Percentiles rank a stretch among this genome's conserved stretches.
Evolutionary conservation across 2,888 invertebrate genomes (phyloP).

Genomic region (Oxystoma pomonae): DNA sequence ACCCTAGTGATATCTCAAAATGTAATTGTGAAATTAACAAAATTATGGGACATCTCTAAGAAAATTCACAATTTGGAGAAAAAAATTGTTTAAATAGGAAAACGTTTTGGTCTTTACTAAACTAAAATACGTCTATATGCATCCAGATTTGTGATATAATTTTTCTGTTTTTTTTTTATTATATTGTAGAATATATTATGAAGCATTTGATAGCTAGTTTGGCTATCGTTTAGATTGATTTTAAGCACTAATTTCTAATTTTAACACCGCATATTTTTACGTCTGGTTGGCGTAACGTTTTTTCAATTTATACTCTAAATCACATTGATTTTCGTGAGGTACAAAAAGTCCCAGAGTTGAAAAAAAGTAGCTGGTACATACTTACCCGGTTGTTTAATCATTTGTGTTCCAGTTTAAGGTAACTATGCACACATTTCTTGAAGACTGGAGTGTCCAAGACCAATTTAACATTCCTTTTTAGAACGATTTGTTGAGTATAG

Average conservation of each 20-base stretch:
- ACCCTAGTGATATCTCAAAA: slow-evolving; percentile 48
- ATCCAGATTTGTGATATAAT: slow-evolving; percentile 4
- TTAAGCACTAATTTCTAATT: background rate
- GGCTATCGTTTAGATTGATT: background rate
- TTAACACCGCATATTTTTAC: no score
- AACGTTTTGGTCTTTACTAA: background rate
- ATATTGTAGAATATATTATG: slow-evolving; percentile 3
- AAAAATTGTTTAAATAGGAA: background rate
- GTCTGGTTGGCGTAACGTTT: no score
- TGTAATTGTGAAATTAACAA: background rate
- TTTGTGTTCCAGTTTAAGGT: no score
- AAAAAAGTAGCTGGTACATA: no score
- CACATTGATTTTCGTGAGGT: no score
- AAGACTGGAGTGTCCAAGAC: no score
- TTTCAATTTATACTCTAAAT: no score
- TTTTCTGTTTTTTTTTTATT: slow-evolving; percentile 1
- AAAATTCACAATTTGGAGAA: background rate
- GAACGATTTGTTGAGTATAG: no score
- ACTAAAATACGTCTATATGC: background rate
- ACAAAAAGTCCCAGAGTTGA: no score
- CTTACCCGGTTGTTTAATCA: no score
- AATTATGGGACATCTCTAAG: background rate
- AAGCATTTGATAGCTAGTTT: background rate
- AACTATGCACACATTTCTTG: no score
- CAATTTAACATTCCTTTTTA: no score